These are phyloP conservation scores for Saccostrea glomerata DNA, from an alignment of 1,140 invertebrate genomes.

Conservation along the genomic window DNA sequence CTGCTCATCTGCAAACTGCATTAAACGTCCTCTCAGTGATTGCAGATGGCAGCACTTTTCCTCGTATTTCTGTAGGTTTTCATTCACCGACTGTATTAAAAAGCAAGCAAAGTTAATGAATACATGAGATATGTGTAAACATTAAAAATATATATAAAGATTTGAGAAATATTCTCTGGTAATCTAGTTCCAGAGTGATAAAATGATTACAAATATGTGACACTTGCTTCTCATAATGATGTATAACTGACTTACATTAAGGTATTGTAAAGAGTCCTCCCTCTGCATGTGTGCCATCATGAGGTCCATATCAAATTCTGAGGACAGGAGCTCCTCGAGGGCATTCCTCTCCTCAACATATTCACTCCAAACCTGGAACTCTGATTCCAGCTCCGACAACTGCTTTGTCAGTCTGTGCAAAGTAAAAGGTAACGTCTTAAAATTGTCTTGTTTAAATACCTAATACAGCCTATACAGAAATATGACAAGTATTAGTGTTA, in stretches of 20 bases:
- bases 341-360: slow-evolving; percentile 5
- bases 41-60: slow-evolving; percentile 50
- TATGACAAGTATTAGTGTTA: too few relatives aligned
- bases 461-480: too few relatives aligned
- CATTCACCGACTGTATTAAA: slow-evolving; percentile 43
- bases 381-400: not conserved
- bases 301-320: slow-evolving; percentile 18
- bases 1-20: slow-evolving; percentile 40
- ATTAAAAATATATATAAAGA: not conserved
- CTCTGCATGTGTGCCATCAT: slow-evolving; percentile 21
- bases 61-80: slow-evolving; percentile 45
- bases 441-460: too few relatives aligned
- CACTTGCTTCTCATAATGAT: too few relatives aligned
- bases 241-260: not conserved
- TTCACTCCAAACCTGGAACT: slow-evolving; percentile 14
- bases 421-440: not conserved
- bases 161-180: not conserved
- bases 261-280: not conserved
- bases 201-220: not conserved
- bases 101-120: not conserved
- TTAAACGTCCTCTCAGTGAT: slow-evolving; percentile 47
- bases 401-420: not conserved
- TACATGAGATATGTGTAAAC: not conserved
- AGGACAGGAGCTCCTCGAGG: slow-evolving; percentile 8
- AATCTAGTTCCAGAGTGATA: not conserved